Base-by-base conservation (phyloP, 2,113 vertebrate species). In the Atlantisia rogersi region DNA sequence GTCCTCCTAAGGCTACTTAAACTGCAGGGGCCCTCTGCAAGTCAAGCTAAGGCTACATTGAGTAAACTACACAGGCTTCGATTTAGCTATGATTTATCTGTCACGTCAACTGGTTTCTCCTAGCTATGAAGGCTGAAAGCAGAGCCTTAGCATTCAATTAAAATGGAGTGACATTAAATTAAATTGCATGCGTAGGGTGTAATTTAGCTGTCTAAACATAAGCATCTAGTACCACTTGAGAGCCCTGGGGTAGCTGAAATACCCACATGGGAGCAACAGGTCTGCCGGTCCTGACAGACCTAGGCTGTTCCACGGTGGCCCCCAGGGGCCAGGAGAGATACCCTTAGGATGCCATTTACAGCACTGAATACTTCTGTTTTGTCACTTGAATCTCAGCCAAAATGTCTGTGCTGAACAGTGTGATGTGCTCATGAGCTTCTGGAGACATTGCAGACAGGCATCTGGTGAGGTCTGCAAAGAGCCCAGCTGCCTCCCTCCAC, bases 151-250 rank as follows among this genome's bases (percentile, higher is more conserved):
- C 58, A 58, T 88, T 86, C 90, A 94, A 94, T 88, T 96, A 94
- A 92, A 95, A 82, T 55, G 24, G 71, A 82, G 46, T 81, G 88
- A 91, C 53, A 73, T 85, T 87, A 86, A 95, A 94, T 80, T 86
- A 94, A 91, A 95, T 65, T 89, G 74, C 74, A 92, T 2, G n/a
- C 3, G 0, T 56, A 87, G 56, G 67, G 59, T 89, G 48, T 63
- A 83, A 95, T 88, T 92, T 92, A 94, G 67, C 77, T 93, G 86
- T 95, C 91, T 89, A 95, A 95, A 94, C 59, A 82, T 31, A 78
- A 82, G 70, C 46, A 84, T 68, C 1, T 19, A 74, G 46, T 65
- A 68, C 46, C 65, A 65, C 79, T 78, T 89, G 58, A 69, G 70
- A 92, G 53, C 81, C 42, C 81, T 69, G 52, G 24, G 56, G 84